Base-by-base conservation (phyloP, 2,888 invertebrate species). In the Cinara cedri region DNA sequence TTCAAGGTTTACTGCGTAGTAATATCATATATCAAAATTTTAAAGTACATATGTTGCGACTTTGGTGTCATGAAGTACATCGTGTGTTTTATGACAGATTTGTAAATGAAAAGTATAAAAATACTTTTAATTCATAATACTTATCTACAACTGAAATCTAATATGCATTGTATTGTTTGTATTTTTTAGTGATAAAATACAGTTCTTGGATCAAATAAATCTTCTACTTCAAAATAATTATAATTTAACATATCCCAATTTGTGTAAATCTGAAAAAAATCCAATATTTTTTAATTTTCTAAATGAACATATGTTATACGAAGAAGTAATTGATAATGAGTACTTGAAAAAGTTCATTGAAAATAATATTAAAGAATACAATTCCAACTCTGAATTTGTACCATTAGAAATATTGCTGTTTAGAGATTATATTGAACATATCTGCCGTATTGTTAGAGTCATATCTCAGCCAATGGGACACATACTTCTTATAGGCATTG, bases 61-160 rank as follows among this genome's bases (percentile, higher is more conserved):
- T 96, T 16, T 96, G 96, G 96, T 88, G 94, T 78, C 94, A 95
- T 86, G 96, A 96, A 85, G 90, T 91, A 82, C 93, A 91, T 85
- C 86, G 96, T 72, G 95, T 96, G 0, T 96, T 95, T 85, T 89
- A 89, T 83, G 96, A 96, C 85, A 89, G 95, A 10, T 88, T 96
- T 1, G 91, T 92, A 2, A 93, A 95, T 85, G 92, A 91, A 16
- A 88, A 87, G 62, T 75, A 75, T 34, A 34, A 34, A 34, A 96
- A 88, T 34, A 34, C 84, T 26, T 26, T 80, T 44, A 24, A 1
- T 3, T 9, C 3, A 1, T 0, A n/a, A 26, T 51, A 14, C 21
- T 6, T 46, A 65, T 8, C 19, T 16, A n/a, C 19, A 49, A 14
- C 11, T 21, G 11, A 42, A 24, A 14, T 24, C 3, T 34, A 42